These are phyloP conservation scores for Sylvia atricapilla DNA, from an alignment of 2,113 vertebrate genomes.

Conservation along the genomic window DNA sequence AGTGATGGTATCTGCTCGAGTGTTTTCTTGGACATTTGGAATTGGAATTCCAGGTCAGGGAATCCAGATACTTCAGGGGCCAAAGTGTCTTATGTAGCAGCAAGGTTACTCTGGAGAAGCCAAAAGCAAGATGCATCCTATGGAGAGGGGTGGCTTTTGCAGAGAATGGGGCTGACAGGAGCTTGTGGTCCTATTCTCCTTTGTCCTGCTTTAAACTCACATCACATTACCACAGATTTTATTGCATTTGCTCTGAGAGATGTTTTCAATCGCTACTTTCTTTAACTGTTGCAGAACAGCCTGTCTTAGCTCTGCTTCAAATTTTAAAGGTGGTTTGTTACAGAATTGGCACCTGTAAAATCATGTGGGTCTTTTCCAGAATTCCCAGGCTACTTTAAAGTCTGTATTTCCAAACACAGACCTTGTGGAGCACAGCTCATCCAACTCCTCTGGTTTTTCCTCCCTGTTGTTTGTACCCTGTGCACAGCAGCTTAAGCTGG, in stretches of 20 bases:
- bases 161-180: not conserved
- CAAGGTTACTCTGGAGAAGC: not conserved
- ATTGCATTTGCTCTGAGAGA: not conserved
- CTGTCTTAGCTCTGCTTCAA: not conserved
- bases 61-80: not conserved
- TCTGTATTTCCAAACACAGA: not conserved
- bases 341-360: not conserved
- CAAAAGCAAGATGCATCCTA: fast-evolving
- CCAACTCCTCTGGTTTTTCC: not conserved
- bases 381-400: not conserved
- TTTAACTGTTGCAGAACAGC: not conserved
- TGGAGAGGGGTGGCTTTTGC: not conserved
- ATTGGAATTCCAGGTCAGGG: not conserved
- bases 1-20: not conserved
- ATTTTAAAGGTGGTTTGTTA: not conserved
- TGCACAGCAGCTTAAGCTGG: not conserved
- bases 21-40: not conserved
- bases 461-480: not conserved
- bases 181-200: not conserved
- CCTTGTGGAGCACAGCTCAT: not conserved
- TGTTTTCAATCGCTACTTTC: fast-evolving
- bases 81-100: not conserved
- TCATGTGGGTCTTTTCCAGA: not conserved
- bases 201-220: not conserved
- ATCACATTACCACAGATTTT: not conserved